Evolutionary conservation across 2,113 vertebrate species (phyloP).

Genomic region (Ancistrus triradiatus): DNA sequence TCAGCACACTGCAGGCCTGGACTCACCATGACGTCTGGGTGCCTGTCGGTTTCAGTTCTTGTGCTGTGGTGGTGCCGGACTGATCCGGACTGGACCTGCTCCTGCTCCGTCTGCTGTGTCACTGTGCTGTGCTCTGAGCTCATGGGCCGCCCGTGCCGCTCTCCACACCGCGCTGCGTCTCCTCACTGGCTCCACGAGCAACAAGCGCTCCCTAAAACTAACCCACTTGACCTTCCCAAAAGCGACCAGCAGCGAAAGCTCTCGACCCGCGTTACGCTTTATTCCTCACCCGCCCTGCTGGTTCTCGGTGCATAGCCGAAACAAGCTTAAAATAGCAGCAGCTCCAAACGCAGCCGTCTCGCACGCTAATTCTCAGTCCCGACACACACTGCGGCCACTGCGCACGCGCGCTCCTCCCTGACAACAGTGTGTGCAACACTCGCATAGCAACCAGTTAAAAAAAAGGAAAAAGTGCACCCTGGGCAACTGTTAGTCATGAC

Average conservation of each 20-base stretch:
- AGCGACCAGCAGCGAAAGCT: background rate
- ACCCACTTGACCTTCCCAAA: constrained; percentile 1
- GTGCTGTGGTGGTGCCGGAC: background rate
- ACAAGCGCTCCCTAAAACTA: constrained; percentile 36
- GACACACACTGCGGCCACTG: constrained; percentile 38
- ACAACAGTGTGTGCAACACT: constrained; percentile 36
- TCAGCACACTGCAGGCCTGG: constrained; percentile 48
- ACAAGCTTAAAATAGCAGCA: background rate
- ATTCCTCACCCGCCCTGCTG: background rate
- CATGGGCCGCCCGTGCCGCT: constrained; percentile 13
- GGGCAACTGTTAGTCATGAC: constrained; percentile 27
- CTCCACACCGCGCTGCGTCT: constrained; percentile 15
- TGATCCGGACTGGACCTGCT: background rate
- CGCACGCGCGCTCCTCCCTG: constrained; percentile 30
- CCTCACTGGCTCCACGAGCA: constrained; percentile 19
- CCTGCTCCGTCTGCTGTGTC: background rate
- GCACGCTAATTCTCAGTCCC: constrained; percentile 35
- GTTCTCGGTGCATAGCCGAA: background rate
- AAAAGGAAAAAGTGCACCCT: constrained; percentile 2
- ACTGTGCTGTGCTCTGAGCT: constrained; percentile 8
- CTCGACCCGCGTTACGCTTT: background rate
- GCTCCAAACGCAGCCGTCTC: constrained; percentile 2
- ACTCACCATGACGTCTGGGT: constrained; percentile 64
- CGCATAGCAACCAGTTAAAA: constrained; percentile 40
- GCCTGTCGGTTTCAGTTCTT: constrained; percentile 20